phyloP scores from a whole-genome alignment of 2,888 invertebrate genomes.

The Drosophila nigricruria region DNA sequence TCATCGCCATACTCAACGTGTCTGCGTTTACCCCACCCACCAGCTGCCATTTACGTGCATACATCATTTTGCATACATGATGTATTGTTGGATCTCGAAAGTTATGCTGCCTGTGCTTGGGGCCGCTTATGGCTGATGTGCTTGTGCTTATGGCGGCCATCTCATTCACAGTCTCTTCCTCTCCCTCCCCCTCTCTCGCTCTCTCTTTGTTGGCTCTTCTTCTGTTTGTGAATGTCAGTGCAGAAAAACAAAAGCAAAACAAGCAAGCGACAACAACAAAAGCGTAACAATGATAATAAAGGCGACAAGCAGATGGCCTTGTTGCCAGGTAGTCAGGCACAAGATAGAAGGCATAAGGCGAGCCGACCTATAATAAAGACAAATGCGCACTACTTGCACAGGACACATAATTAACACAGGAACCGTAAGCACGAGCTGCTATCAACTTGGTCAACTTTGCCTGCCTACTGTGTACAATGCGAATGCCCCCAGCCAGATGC shows the following conservation, averaged over 20 bases:
- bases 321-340: slow-evolving; percentile 62
- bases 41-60: slow-evolving; percentile 71
- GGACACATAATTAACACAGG: slow-evolving; percentile 75
- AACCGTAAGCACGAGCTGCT: slow-evolving; percentile 9
- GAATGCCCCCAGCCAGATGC: slow-evolving; percentile 5
- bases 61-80: slow-evolving; percentile 80
- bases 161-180: neutral
- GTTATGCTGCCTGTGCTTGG: slow-evolving; percentile 38
- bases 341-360: slow-evolving; percentile 24
- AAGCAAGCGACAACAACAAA: slow-evolving; percentile 47
- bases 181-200: slow-evolving; percentile 20
- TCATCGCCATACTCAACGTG: slow-evolving; percentile 34
- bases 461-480: slow-evolving; percentile 28
- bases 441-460: slow-evolving; percentile 31
- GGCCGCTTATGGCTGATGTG: slow-evolving; percentile 50
- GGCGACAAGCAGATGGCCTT: slow-evolving; percentile 73
- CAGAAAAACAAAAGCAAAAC: slow-evolving; percentile 70
- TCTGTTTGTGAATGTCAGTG: slow-evolving; percentile 67
- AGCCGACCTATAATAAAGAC: slow-evolving; percentile 70
- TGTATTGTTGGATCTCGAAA: slow-evolving; percentile 66
- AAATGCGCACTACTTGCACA: slow-evolving; percentile 75
- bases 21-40: slow-evolving; percentile 10
- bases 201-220: slow-evolving; percentile 16
- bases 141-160: slow-evolving; percentile 26
- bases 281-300: slow-evolving; percentile 74